Base-by-base conservation (phyloP, 2,888 invertebrate species). In the Noctua janthina region DNA sequence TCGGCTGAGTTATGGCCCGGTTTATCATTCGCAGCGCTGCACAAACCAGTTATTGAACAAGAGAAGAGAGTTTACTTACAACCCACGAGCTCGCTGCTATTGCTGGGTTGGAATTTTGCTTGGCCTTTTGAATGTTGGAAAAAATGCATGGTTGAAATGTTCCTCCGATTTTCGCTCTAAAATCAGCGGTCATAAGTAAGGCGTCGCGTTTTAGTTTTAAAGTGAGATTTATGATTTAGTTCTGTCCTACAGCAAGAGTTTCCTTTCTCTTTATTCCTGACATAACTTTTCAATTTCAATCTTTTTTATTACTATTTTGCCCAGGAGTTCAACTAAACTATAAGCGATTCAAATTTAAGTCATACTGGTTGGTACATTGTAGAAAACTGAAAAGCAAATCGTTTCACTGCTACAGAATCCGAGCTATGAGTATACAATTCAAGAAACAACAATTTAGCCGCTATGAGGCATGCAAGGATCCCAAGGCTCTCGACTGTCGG, bases 1-100 rank as follows among this genome's bases (percentile, higher is more conserved):
- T 69, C 62, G 75, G 56, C 64, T 89, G 81, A 89, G 81, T 81
- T 87, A 87, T 87, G 78, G 78, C 39, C 49, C 85, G 74, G 77
- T 87, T 85, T 82, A 87, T 87, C 87, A 89, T 85, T 70, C 74
- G 78, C 82, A 81, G 87, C 77, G 54, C 82, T 78, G 76, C 79
- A 82, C 88, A 81, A 81, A 87, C 85, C 75, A 84, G 81, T 87
- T 87, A 81, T 79, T 79, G 85, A 85, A 87, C 85, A 74, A 78
- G 87, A 73, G 83, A 74, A 78, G 87, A 73, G 83, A 85, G 66
- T 74, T 82, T 75, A 75, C 75, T 35, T 73, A 76, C 69, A 23
- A n/a, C n/a, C 46, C 70, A 51, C 71, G 83, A 83, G 59, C 75
- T 69, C 64, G 49, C 74, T 75, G 75, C 71, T 15, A 69, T 82